Conservation (phyloP, 2,113 vertebrate species). For the Astur gentilis region DNA sequence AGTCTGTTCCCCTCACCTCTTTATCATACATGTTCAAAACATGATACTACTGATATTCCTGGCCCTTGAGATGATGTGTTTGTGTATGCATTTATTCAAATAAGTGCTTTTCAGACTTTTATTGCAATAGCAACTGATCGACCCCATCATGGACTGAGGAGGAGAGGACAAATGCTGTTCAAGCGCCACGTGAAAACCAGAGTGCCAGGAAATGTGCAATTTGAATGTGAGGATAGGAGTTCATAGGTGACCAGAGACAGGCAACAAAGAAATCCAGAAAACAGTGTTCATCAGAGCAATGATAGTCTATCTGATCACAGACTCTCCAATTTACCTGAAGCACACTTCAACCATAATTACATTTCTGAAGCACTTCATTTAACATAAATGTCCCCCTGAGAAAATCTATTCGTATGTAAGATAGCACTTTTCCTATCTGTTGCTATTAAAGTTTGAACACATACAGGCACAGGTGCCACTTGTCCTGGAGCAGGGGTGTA, state of each 20-base stretch:
- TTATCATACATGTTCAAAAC: background rate
- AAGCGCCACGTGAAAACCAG: rapidly evolving
- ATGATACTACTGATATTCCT: background rate
- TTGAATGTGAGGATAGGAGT: background rate
- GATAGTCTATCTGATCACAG: background rate
- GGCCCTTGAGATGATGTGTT: background rate
- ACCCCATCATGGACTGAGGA: background rate
- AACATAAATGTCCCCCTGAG: background rate
- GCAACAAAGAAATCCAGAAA: background rate
- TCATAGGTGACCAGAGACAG: background rate
- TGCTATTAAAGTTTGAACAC: background rate
- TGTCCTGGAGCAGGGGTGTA: background rate
- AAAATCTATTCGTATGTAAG: background rate
- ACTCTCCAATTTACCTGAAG: constrained; percentile 16
- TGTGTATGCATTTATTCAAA: background rate
- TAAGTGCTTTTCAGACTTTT: background rate
- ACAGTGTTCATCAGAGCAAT: background rate
- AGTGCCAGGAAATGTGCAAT: background rate
- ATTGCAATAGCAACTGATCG: background rate
- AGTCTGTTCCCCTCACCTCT: background rate
- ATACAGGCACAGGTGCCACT: rapidly evolving
- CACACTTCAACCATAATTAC: background rate
- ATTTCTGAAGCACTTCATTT: background rate
- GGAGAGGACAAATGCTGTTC: background rate
- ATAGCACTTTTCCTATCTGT: background rate